phyloP scores from a whole-genome alignment of 2,797 vertebrate genomes.

The Phalanger gymnotis region DNA sequence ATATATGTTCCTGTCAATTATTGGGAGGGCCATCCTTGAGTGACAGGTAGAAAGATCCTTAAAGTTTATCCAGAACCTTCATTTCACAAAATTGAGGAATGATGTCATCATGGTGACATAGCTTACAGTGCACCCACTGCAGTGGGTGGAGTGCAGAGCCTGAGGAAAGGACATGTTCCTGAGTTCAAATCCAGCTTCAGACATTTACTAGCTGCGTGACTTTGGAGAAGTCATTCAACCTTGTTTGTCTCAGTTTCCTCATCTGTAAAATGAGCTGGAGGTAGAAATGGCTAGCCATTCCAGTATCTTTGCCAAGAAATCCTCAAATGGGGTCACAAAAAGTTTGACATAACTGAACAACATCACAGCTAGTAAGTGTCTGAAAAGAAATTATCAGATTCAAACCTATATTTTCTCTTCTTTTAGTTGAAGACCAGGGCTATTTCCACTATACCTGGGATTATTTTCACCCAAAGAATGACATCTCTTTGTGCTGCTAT shows the following conservation, averaged over 20 bases:
- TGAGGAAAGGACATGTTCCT: neutral
- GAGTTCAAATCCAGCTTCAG: neutral
- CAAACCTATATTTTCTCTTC: neutral
- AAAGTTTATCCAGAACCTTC: neutral
- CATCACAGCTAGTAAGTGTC: neutral
- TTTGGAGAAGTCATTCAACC: neutral
- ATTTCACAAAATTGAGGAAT: neutral
- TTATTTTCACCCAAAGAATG: constrained; percentile 38
- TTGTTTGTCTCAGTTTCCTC: neutral
- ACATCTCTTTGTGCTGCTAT: neutral
- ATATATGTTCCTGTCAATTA: neutral
- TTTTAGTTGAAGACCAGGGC: neutral
- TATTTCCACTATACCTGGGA: neutral
- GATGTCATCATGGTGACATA: neutral
- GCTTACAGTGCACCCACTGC: neutral
- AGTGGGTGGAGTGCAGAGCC: neutral
- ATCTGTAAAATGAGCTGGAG: neutral
- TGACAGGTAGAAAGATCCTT: neutral
- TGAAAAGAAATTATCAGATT: neutral
- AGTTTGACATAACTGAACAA: neutral
- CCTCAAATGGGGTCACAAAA: neutral
- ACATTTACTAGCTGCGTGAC: neutral
- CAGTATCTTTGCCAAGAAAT: neutral
- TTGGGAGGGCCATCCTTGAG: neutral
- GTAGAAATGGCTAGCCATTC: neutral